A percentile compares a stretch with the other conserved stretches of the same genome.
Evolutionary conservation across 2,797 vertebrate species (phyloP).

Genomic region (Hephaestus fuliginosus): DNA sequence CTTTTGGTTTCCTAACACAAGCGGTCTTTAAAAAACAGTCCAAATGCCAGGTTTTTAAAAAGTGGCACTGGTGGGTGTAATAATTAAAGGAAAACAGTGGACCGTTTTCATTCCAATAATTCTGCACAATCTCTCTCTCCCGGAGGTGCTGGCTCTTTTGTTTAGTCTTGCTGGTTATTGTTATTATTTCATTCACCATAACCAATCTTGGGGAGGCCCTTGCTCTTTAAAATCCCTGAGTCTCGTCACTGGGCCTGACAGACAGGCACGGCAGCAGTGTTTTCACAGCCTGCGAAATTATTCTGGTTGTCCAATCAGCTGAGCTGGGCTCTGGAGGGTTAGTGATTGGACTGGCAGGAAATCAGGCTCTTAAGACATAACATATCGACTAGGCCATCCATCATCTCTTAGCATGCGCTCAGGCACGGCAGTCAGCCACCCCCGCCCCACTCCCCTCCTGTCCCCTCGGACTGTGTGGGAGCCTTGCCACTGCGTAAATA

Average conservation of each 20-base stretch:
- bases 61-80: conserved; percentile 61
- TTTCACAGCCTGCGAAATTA: conserved; percentile 97
- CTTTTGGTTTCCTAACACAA: conserved; percentile 63
- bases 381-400: conserved; percentile 99
- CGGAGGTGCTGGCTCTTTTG: conserved; percentile 78
- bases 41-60: conserved; percentile 50
- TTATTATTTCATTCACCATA: conserved; percentile 83
- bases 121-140: conserved; percentile 68
- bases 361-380: conserved; percentile 99
- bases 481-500: conserved; percentile 97
- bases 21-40: conserved; percentile 57
- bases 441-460: conserved; percentile 71
- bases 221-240: conserved; percentile 84
- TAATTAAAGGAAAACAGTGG: conserved; percentile 82
- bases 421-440: conserved; percentile 89
- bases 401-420: conserved; percentile 97
- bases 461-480: conserved; percentile 89
- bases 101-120: conserved; percentile 72
- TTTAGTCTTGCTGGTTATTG: conserved; percentile 86
- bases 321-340: conserved; percentile 94
- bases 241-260: conserved; percentile 87
- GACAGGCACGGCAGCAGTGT: conserved; percentile 92
- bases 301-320: conserved; percentile 98
- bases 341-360: conserved; percentile 99
- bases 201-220: conserved; percentile 81